Base-by-base conservation (phyloP, 2,113 vertebrate species). In the Chaetodon trifascialis region DNA sequence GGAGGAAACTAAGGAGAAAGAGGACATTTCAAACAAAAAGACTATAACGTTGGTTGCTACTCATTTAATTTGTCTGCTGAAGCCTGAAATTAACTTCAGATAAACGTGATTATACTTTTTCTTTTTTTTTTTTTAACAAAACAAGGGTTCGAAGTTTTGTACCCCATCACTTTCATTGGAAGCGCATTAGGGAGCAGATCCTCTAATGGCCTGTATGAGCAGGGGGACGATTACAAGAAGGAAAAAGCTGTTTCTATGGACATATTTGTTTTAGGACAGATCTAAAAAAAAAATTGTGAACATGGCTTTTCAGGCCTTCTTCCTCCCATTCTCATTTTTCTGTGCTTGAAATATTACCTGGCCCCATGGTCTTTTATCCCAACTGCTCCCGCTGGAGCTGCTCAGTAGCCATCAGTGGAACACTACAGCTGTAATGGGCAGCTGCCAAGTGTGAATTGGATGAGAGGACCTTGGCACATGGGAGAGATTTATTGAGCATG, bases 371-470 rank as follows among this genome's bases (percentile, higher is more conserved):
- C 34, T 76, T 80, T 67, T 47, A 65, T 54, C 47, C 46, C 5
- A 25, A 49, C 63, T 56, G 40, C 36, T n/a, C 21, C 55, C n/a
- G 56, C 14, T 42, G 25, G 70, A 72, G 63, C 73, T 51, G 21
- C 70, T 67, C 47, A 52, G 19, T 19, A 38, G 4, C 55, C 30
- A 36, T 76, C 68, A 69, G 17, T 46, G 42, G 42, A 56, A 51
- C 8, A 4, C 14, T 44, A 21, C 4, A 19, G 58, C 34, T 76
- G 56, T 56, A 73, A 56, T 34, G 52, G 25, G 66, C 54, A 63
- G 49, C 79, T 56, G 65, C 66, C 44, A 70, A 67, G 55, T 58
- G 49, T 52, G 63, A 69, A 55, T 74, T 63, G 79, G 60, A 54
- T 49, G 54, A 59, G 54, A 23, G 15, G 51, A 67, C 55, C 23